Conservation (phyloP, 2,797 vertebrate genomes). For the Spea hammondii region DNA sequence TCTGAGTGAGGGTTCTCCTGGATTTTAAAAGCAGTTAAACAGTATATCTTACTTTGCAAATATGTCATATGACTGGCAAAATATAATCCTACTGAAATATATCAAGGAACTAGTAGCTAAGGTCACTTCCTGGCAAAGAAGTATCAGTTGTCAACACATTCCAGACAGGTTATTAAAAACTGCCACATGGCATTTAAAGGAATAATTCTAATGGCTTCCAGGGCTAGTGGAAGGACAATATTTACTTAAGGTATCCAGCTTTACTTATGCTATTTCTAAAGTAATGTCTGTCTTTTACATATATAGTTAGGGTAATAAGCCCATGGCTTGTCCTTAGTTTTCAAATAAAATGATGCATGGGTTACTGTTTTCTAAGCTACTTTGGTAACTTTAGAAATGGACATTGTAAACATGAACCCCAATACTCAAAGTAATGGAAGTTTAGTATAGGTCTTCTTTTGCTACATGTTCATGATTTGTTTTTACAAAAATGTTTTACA, state of each 20-base stretch:
- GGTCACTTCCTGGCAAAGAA: constrained; percentile 43
- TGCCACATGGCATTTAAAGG: constrained; percentile 20
- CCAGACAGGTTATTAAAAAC: constrained; percentile 46
- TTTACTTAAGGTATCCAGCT: constrained; percentile 25
- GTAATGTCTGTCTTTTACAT: neutral
- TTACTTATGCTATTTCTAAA: neutral
- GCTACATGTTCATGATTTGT: too few relatives aligned
- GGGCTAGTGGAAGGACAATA: constrained; percentile 28
- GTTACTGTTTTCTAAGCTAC: too few relatives aligned
- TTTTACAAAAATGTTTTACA: too few relatives aligned
- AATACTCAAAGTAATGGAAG: too few relatives aligned
- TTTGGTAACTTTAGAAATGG: too few relatives aligned
- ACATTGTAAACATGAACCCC: too few relatives aligned
- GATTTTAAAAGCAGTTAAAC: too few relatives aligned
- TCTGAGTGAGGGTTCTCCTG: constrained; percentile 1
- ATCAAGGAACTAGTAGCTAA: constrained; percentile 39
- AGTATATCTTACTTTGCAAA: constrained; percentile 20
- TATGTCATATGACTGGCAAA: constrained; percentile 34
- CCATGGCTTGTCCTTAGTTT: too few relatives aligned
- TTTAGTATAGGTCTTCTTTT: too few relatives aligned
- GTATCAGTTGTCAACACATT: constrained; percentile 49
- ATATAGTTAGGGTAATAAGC: neutral
- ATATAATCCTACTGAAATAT: constrained; percentile 28
- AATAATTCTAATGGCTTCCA: constrained; percentile 6
- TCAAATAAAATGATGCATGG: too few relatives aligned